These are phyloP conservation scores for Apodemus agrarius DNA, from an alignment of 2,797 vertebrate species.

Conservation along the genomic window DNA sequence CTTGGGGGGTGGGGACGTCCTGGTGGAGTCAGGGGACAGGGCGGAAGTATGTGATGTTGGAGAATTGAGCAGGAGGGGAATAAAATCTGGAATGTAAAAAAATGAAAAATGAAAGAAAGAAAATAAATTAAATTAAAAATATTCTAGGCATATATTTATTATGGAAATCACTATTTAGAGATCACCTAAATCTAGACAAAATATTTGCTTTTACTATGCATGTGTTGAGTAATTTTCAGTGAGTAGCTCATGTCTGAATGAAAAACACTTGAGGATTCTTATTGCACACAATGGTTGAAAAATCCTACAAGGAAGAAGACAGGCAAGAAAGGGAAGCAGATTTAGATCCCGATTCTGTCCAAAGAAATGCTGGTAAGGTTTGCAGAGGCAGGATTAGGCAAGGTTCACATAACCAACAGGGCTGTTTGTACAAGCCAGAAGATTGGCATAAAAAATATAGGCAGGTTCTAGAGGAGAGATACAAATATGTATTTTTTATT, in stretches of 20 bases:
- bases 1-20: too few species aligned
- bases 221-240: not conserved
- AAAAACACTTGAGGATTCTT: not conserved
- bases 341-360: not conserved
- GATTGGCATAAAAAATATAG: not conserved
- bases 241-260: not conserved
- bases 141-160: not conserved
- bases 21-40: too few species aligned
- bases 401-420: not conserved
- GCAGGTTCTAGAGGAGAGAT: not conserved
- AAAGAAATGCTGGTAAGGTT: not conserved
- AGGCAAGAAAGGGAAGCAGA: not conserved
- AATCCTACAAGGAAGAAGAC: not conserved
- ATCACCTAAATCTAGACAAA: slow-evolving; percentile 1
- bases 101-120: too few species aligned
- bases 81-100: too few species aligned
- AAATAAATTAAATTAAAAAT: too few species aligned
- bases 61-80: too few species aligned
- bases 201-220: not conserved
- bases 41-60: too few species aligned
- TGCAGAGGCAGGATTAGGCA: not conserved
- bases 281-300: not conserved
- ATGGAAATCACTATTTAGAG: not conserved
- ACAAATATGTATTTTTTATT: not conserved
- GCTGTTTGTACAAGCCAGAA: not conserved